A percentile compares a stretch with the other conserved stretches of the same genome.
phyloP scores from a whole-genome alignment of 2,888 invertebrate species.

The Coelopa pilipes region DNA sequence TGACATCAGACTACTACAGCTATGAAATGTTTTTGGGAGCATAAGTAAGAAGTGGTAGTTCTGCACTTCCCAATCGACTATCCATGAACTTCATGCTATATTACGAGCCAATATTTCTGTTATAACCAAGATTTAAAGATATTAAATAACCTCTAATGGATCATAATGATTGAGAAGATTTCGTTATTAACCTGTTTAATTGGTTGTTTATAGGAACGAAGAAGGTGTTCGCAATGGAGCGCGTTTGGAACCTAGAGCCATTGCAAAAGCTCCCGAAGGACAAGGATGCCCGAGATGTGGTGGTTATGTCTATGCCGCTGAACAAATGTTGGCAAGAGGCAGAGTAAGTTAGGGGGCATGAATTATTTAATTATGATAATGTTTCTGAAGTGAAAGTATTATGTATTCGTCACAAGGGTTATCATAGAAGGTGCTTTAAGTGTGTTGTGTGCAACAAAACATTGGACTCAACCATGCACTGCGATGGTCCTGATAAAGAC shows the following conservation, averaged over 20 bases:
- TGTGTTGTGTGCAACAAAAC: slow-evolving; percentile 86
- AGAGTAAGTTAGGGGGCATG: slow-evolving; percentile 73
- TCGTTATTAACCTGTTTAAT: too few relatives aligned
- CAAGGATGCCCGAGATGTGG: slow-evolving; percentile 91
- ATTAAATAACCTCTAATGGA: background rate
- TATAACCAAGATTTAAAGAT: background rate
- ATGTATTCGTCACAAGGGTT: slow-evolving; percentile 71
- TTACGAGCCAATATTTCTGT: too few relatives aligned
- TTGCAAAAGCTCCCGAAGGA: slow-evolving; percentile 85
- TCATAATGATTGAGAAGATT: too few relatives aligned
- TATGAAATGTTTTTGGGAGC: too few relatives aligned
- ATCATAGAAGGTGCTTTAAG: slow-evolving; percentile 91
- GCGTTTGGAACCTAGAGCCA: slow-evolving; percentile 76
- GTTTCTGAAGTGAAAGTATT: background rate
- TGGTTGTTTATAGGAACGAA: background rate
- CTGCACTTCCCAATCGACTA: too few relatives aligned
- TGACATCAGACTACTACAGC: too few relatives aligned
- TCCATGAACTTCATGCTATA: too few relatives aligned
- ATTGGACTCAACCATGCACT: slow-evolving; percentile 88
- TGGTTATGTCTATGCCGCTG: slow-evolving; percentile 89
- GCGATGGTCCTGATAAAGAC: slow-evolving; percentile 91
- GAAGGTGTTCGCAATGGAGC: slow-evolving; percentile 71
- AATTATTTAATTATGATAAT: background rate
- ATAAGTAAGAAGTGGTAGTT: too few relatives aligned
- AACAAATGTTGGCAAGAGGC: slow-evolving; percentile 92